Evolutionary conservation across 2,888 invertebrate species (phyloP).

Genomic region (Noctua janthe): DNA sequence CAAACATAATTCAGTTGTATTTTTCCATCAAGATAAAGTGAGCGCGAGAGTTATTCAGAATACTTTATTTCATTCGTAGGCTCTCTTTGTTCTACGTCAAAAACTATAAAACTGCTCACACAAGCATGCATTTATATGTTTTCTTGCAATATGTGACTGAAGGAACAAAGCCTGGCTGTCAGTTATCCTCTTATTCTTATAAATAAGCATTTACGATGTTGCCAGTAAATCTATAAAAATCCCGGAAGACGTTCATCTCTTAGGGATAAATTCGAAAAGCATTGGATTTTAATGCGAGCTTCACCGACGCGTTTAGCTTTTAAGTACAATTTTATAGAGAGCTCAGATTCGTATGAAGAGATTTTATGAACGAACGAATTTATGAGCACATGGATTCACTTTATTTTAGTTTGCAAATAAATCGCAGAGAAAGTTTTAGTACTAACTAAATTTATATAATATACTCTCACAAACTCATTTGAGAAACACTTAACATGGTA

Average conservation of each 20-base stretch:
- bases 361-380: slow-evolving; percentile 47
- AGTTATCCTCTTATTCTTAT: slow-evolving; percentile 46
- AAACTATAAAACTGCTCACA: slow-evolving; percentile 14
- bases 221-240: slow-evolving; percentile 56
- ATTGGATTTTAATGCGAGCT: slow-evolving; percentile 48
- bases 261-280: slow-evolving; percentile 48
- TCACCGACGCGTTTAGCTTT: slow-evolving; percentile 29
- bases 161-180: slow-evolving; percentile 36
- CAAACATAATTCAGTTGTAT: background rate
- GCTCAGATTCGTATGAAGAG: slow-evolving; percentile 46
- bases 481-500: background rate
- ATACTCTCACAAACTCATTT: slow-evolving; percentile 15
- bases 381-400: slow-evolving; percentile 25
- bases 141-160: slow-evolving; percentile 21
- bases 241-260: slow-evolving; percentile 47
- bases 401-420: slow-evolving; percentile 42
- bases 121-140: background rate
- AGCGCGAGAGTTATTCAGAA: background rate
- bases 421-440: slow-evolving; percentile 35
- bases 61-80: background rate
- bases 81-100: background rate
- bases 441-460: slow-evolving; percentile 15
- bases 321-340: slow-evolving; percentile 51
- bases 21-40: background rate
- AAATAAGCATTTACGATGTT: slow-evolving; percentile 55